Evolutionary conservation across 2,888 invertebrate species (phyloP), one percentile per base, ranked within the genome.

Genomic region (Nymphalis polychloros): DNA sequence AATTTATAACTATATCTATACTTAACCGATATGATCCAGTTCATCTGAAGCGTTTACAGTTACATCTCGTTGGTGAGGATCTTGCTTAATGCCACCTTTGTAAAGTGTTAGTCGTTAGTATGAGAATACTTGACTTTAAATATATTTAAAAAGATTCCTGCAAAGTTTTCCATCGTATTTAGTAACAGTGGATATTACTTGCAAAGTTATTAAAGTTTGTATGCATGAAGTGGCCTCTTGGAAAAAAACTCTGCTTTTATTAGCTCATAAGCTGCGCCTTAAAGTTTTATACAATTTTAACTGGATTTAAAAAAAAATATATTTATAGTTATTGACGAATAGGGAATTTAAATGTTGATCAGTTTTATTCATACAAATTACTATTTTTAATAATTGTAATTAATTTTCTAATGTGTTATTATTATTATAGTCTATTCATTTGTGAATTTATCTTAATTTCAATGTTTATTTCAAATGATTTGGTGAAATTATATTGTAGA

Each of bases 141-240:
- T 8, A 49, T 49, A 17, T 55, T 35, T 57, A n/a, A 41, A n/a
- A 19, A 41, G 35, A 41, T 35, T 41, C 35, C 35, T 20, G 57
- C 41, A 41, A 35, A 57, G 41, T 41, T 41, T 57, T n/a, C 10
- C 57, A 41, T 57, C 20, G 23, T 53, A 57, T 55, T 55, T 55
- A 55, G 31, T 55, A 55, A 23, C 53, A n/a, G 10, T 55, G 53
- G 53, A 55, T 55, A 55, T 55, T 55, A 31, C 53, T 55, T 31
- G 27, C 27, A 55, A 55, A 55, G 53, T 55, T 55, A 55, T 52
- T 8, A 55, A 55, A 55, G 27, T 31, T 55, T 55, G 17, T 31
- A 10, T 31, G 27, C 31, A 31, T 27, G 27, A 27, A 55, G n/a
- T 31, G 27, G 53, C 31, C 53, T 31, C 31, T 55, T 53, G 53